These are phyloP conservation scores for Lucinisca nassula DNA, from an alignment of 2,888 invertebrate species.

Conservation along the genomic window DNA sequence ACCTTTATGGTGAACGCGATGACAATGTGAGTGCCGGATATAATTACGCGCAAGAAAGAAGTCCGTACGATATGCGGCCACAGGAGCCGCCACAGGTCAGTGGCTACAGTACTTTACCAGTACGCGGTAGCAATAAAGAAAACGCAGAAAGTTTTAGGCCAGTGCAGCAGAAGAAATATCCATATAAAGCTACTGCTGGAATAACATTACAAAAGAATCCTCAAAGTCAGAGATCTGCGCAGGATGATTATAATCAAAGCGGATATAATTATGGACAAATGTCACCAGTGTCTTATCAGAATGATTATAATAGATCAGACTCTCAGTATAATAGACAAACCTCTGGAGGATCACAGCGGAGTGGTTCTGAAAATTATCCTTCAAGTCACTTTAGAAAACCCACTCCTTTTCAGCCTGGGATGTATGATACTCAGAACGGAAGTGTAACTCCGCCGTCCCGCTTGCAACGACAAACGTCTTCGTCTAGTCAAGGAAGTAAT, in stretches of 20 bases:
- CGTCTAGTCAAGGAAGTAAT: constrained; percentile 48
- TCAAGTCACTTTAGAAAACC: constrained; percentile 66
- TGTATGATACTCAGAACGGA: constrained; percentile 47
- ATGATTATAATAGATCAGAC: constrained; percentile 35
- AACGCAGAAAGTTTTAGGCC: constrained; percentile 67
- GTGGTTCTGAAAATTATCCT: constrained; percentile 45
- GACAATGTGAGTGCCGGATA: constrained; percentile 47
- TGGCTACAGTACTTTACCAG: constrained; percentile 67
- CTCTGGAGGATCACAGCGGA: constrained; percentile 52
- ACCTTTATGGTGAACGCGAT: constrained; percentile 42
- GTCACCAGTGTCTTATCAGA: constrained; percentile 61
- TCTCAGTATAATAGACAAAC: constrained; percentile 59
- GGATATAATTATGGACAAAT: constrained; percentile 51
- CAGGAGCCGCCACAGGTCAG: constrained; percentile 56
- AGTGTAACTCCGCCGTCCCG: constrained; percentile 51
- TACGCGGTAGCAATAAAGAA: constrained; percentile 54
- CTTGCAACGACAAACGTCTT: constrained; percentile 64
- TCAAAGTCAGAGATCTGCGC: constrained; percentile 33
- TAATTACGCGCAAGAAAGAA: constrained; percentile 51
- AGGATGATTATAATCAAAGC: constrained; percentile 22
- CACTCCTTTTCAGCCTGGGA: constrained; percentile 61
- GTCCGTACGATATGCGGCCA: constrained; percentile 62
- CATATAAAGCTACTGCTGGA: constrained; percentile 60
- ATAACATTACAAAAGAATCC: constrained; percentile 64
- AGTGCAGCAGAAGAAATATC: constrained; percentile 63